These are phyloP conservation scores for Perccottus glenii DNA, from an alignment of 2,113 vertebrate species.

Conservation along the genomic window DNA sequence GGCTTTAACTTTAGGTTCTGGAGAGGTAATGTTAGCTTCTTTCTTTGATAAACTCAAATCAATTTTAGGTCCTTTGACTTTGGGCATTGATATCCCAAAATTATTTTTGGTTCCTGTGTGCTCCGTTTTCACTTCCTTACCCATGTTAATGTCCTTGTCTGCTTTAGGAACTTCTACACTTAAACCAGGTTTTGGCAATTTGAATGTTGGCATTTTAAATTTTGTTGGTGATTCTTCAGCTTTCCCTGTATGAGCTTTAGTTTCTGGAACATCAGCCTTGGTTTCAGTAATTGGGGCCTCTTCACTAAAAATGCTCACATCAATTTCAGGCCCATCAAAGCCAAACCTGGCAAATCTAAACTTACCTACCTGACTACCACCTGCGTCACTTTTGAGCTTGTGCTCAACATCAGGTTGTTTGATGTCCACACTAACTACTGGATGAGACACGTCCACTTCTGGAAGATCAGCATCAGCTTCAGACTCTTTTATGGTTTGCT, in stretches of 20 bases:
- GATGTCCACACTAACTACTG: conserved; percentile 45
- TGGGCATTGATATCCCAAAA: conserved; percentile 42
- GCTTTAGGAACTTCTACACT: background rate
- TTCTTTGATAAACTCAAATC: conserved; percentile 23
- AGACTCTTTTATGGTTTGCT: conserved; percentile 46
- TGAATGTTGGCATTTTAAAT: conserved; percentile 58
- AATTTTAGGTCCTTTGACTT: conserved; percentile 30
- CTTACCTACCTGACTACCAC: conserved; percentile 15
- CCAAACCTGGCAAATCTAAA: conserved; percentile 62
- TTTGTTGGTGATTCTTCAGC: conserved; percentile 39
- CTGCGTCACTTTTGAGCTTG: conserved; percentile 30
- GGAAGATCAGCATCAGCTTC: conserved; percentile 31
- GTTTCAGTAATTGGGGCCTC: conserved; percentile 20
- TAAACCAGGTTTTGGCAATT: conserved; percentile 55
- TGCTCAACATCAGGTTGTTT: conserved; percentile 40
- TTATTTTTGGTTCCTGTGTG: conserved; percentile 5
- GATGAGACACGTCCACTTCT: conserved; percentile 48
- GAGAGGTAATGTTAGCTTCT: conserved; percentile 9
- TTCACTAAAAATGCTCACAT: conserved; percentile 15
- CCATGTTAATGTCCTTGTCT: conserved; percentile 23
- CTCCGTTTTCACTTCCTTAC: conserved; percentile 20
- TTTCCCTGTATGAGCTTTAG: background rate
- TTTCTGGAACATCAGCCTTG: conserved; percentile 20
- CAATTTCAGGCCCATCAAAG: conserved; percentile 23
- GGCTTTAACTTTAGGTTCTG: conserved; percentile 16